phyloP scores from a whole-genome alignment of 2,113 vertebrate genomes.

The Mastomys coucha region DNA sequence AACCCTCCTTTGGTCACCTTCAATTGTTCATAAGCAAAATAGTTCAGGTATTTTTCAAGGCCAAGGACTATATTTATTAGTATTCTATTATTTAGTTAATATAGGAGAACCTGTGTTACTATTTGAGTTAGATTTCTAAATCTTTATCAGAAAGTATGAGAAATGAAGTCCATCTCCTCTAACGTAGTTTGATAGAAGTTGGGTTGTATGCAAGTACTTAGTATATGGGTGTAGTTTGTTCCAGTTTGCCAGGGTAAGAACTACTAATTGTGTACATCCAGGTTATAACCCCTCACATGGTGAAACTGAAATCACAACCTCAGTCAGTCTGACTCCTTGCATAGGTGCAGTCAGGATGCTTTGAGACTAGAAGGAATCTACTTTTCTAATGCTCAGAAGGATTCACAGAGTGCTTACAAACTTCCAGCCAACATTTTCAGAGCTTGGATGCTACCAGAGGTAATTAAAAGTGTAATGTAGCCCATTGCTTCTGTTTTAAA shows the following conservation, averaged over 20 bases:
- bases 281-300: neutral
- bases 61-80: neutral
- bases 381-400: neutral
- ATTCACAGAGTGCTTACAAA: neutral
- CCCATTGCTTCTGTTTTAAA: neutral
- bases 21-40: neutral
- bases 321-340: neutral
- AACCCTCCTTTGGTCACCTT: neutral
- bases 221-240: neutral
- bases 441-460: neutral
- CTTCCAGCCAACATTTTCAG: neutral
- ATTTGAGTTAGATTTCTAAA: neutral
- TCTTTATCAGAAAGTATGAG: neutral
- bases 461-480: neutral
- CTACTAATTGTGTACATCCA: neutral
- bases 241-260: neutral
- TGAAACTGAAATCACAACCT: neutral
- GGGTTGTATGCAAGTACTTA: neutral
- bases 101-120: neutral
- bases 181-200: constrained; percentile 36
- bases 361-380: neutral
- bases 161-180: neutral
- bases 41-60: neutral
- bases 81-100: neutral
- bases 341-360: no score